phyloP scores from a whole-genome alignment of 2,797 vertebrate genomes.

The Falco berigora region DNA sequence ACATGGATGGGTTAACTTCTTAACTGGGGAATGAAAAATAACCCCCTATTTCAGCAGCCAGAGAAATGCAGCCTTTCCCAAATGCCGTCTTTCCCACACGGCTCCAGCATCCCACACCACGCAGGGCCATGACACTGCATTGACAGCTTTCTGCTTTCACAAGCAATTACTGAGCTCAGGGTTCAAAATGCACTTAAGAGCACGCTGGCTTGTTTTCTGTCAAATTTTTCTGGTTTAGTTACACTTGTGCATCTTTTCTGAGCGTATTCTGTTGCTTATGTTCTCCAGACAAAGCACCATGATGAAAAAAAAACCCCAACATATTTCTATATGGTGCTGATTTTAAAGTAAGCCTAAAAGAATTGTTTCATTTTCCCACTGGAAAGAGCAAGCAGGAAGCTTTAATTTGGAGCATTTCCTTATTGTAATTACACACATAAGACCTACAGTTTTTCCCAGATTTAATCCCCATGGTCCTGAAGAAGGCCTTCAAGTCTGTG shows the following conservation, averaged over 20 bases:
- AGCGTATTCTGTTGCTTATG: not conserved
- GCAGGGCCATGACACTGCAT: not conserved
- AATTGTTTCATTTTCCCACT: not conserved
- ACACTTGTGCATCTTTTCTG: not conserved
- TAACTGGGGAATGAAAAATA: not conserved
- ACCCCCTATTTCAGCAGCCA: not conserved
- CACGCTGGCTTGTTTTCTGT: not conserved
- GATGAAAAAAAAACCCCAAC: fast-evolving
- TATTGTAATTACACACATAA: not conserved
- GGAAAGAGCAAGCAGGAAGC: not conserved
- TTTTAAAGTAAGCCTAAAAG: not conserved
- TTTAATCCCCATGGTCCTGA: not conserved
- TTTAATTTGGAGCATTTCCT: constrained; percentile 2
- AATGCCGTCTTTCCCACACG: not conserved
- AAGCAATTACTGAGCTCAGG: not conserved
- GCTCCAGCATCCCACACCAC: not conserved
- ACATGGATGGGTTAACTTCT: not conserved
- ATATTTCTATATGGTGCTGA: not conserved
- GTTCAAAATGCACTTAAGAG: not conserved
- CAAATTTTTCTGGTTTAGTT: not conserved
- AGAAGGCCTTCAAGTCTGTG: not conserved
- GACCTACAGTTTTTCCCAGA: not conserved
- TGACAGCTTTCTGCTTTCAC: not conserved
- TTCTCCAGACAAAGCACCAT: not conserved
- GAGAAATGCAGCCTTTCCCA: not conserved